phyloP scores from a whole-genome alignment of 92 coral and sea anemone genomes.

The Porites evermanni region DNA sequence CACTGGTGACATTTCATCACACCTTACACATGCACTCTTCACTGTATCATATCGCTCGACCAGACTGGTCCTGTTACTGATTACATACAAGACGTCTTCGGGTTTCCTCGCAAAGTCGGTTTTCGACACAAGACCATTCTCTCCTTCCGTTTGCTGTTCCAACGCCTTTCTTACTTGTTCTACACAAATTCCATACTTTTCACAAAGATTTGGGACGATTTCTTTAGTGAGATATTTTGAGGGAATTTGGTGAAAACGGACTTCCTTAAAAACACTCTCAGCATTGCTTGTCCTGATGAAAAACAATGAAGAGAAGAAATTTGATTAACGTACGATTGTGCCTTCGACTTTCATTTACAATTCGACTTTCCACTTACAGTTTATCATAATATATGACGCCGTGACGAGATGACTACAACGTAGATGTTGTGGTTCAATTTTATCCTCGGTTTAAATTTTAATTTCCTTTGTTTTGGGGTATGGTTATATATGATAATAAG shows the following conservation, averaged over 20 bases:
- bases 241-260: constrained; percentile 85
- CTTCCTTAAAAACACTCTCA: constrained; percentile 76
- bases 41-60: constrained; percentile 84
- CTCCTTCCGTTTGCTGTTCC: constrained; percentile 16
- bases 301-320: not conserved
- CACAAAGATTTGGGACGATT: constrained; percentile 81
- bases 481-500: too few relatives aligned
- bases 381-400: not conserved
- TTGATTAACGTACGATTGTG: too few relatives aligned
- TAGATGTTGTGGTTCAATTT: not conserved
- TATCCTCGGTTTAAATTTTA: too few relatives aligned
- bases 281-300: constrained; percentile 62
- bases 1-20: constrained; percentile 66
- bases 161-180: constrained; percentile 73
- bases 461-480: too few relatives aligned
- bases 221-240: constrained; percentile 65
- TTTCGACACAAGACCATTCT: constrained; percentile 1
- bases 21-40: constrained; percentile 74
- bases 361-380: too few relatives aligned
- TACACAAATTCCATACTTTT: constrained; percentile 74
- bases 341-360: too few relatives aligned
- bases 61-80: constrained; percentile 73
- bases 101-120: constrained; percentile 57
- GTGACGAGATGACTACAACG: not conserved
- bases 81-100: constrained; percentile 64